These are phyloP conservation scores for Steinernema scapterisci DNA, from an alignment of 2,888 invertebrate genomes.

Conservation along the genomic window DNA sequence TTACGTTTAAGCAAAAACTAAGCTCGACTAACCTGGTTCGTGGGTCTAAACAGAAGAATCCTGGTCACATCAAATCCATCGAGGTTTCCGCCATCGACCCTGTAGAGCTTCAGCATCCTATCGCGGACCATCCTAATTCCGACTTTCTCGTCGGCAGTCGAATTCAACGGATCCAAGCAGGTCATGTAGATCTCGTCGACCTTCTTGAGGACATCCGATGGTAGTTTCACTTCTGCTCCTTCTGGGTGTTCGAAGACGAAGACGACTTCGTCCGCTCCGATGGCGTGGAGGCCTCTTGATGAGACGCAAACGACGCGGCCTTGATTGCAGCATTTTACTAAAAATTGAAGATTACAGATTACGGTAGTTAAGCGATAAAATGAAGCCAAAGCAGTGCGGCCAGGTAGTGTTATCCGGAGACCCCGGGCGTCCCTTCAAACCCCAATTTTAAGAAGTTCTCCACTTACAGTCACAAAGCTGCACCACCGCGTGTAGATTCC, in stretches of 20 bases:
- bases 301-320: constrained; percentile 33
- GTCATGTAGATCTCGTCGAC: constrained; percentile 39
- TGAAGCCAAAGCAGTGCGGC: too few species aligned
- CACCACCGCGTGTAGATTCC: constrained; percentile 42
- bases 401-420: too few species aligned
- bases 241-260: constrained; percentile 41
- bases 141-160: constrained; percentile 39
- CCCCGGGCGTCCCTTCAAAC: too few species aligned
- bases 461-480: constrained; percentile 38
- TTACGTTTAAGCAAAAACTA: background rate
- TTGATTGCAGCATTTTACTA: constrained; percentile 31
- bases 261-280: constrained; percentile 50
- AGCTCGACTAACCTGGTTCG: constrained; percentile 36
- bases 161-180: constrained; percentile 35
- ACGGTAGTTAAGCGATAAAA: too few species aligned
- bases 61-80: constrained; percentile 41
- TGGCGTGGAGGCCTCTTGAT: constrained; percentile 38
- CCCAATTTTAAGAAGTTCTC: too few species aligned
- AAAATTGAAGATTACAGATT: too few species aligned
- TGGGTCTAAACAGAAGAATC: constrained; percentile 40
- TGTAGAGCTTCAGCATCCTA: constrained; percentile 40
- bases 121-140: constrained; percentile 41
- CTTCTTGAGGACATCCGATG: constrained; percentile 35
- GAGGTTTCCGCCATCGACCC: constrained; percentile 33
- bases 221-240: background rate